phyloP scores from a whole-genome alignment of 2,797 vertebrate species.

The Melanotaenia trifasciata region DNA sequence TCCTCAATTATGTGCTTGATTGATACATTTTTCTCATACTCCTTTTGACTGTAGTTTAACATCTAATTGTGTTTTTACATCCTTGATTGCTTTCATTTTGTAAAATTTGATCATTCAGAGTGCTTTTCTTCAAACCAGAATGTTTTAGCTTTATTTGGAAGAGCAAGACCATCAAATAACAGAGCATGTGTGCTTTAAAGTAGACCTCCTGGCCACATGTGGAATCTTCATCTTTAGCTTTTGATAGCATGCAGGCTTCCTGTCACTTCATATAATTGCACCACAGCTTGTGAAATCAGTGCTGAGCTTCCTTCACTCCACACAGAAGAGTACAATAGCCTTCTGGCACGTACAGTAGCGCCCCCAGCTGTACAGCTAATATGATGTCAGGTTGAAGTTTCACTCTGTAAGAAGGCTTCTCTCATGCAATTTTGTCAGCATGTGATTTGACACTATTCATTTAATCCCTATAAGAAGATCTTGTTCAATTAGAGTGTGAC shows the following conservation, averaged over 20 bases:
- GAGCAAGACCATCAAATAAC: slow-evolving; percentile 12
- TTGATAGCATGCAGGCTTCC: slow-evolving; percentile 51
- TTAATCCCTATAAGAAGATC: slow-evolving; percentile 41
- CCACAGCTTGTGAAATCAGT: slow-evolving; percentile 24
- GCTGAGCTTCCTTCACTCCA: slow-evolving; percentile 14
- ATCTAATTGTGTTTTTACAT: slow-evolving; percentile 8
- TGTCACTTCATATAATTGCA: slow-evolving; percentile 43
- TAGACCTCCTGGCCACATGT: slow-evolving; percentile 10
- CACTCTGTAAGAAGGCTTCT: slow-evolving; percentile 13
- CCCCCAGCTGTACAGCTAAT: slow-evolving; percentile 73
- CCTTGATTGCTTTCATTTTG: not conserved
- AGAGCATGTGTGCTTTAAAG: not conserved
- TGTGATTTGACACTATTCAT: slow-evolving; percentile 51
- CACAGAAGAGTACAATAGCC: slow-evolving; percentile 11
- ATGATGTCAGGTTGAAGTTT: slow-evolving; percentile 52
- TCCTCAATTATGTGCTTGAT: slow-evolving; percentile 4
- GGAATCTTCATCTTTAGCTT: slow-evolving; percentile 30
- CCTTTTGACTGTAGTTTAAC: slow-evolving; percentile 2
- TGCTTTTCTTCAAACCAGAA: not conserved
- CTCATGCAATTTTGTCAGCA: slow-evolving; percentile 27
- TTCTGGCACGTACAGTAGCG: slow-evolving; percentile 60
- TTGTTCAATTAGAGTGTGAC: slow-evolving; percentile 53
- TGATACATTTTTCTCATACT: not conserved
- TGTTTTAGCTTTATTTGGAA: not conserved
- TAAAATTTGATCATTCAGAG: not conserved